Percentiles rank a stretch among this genome's conserved stretches.
Evolutionary conservation across 2,113 vertebrate genomes (phyloP).

Genomic region (Ammodramus savannarum): DNA sequence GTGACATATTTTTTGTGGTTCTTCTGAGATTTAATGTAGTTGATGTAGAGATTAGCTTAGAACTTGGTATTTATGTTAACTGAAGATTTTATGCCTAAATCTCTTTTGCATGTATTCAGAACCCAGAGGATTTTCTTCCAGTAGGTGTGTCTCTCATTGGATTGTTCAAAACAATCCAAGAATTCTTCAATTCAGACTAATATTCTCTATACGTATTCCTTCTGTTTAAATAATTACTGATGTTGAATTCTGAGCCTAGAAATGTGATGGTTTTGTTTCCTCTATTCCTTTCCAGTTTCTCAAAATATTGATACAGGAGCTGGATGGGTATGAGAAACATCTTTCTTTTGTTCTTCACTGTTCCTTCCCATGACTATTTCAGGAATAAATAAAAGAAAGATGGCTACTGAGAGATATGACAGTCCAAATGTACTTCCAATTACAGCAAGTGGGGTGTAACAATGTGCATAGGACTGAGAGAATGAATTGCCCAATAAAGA

Average conservation of each 20-base stretch:
- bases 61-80: neutral
- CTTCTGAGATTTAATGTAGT: neutral
- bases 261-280: accelerated
- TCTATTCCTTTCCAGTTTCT: neutral
- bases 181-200: neutral
- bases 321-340: neutral
- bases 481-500: neutral
- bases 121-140: neutral
- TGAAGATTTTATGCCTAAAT: neutral
- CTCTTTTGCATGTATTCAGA: neutral
- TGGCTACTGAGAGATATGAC: neutral
- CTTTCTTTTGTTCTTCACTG: neutral
- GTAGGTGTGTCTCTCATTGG: accelerated
- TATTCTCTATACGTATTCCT: neutral
- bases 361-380: neutral
- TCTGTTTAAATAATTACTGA: neutral
- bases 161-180: neutral
- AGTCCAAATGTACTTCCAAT: neutral
- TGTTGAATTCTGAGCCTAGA: neutral
- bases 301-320: accelerated
- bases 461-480: neutral
- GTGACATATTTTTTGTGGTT: neutral
- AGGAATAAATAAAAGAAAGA: neutral
- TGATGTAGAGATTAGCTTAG: neutral
- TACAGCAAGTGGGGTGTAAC: neutral